A percentile compares a stretch with the other conserved stretches of the same genome.
phyloP scores from a whole-genome alignment of 2,888 invertebrate genomes.

The Apamea anceps region DNA sequence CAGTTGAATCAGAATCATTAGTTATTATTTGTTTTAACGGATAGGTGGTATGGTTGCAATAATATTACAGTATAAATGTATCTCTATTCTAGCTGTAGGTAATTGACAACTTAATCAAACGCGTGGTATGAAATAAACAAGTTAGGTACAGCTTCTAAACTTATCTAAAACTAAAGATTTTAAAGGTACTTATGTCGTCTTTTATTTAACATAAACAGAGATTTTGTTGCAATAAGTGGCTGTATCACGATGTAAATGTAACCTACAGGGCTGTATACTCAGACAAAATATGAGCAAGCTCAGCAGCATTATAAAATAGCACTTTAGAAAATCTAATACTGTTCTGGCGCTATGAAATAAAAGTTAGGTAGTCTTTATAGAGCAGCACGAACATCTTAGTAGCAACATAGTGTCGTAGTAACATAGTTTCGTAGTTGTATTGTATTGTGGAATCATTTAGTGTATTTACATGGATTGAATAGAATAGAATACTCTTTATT shows the following conservation, averaged over 20 bases:
- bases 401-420: not conserved
- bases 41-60: not conserved
- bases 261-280: not conserved
- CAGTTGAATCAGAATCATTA: no score
- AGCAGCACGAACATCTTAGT: not conserved
- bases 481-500: no score
- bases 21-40: not conserved
- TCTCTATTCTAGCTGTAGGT: not conserved
- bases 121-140: not conserved
- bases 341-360: conserved; percentile 31
- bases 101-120: not conserved
- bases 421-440: not conserved
- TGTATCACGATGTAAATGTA: not conserved
- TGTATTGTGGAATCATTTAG: not conserved
- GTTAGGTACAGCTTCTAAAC: no score
- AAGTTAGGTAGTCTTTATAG: conserved; percentile 29
- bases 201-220: not conserved
- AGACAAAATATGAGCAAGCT: conserved; percentile 26
- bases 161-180: no score
- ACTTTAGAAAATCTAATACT: conserved; percentile 46
- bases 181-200: not conserved
- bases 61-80: not conserved
- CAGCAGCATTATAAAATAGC: conserved; percentile 38
- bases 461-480: not conserved
- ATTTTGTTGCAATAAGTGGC: conserved; percentile 7